Conservation (phyloP, 2,797 vertebrate species). For the Nasua narica region DNA sequence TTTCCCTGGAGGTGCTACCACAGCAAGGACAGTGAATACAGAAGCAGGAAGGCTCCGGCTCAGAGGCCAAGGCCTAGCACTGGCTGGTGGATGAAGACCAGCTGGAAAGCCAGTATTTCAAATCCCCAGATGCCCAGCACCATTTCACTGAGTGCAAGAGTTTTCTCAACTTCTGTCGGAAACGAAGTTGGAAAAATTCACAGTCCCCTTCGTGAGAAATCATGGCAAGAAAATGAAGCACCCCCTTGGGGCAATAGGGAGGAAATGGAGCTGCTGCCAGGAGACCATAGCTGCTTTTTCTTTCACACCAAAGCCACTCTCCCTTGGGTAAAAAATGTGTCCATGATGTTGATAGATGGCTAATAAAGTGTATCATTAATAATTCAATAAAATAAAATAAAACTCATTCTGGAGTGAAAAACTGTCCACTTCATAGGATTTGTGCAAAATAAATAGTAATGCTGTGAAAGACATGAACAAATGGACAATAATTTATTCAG, state of each 20-base stretch:
- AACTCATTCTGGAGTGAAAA: conserved; percentile 44
- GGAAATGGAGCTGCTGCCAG: not conserved
- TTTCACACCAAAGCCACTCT: not conserved
- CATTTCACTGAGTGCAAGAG: not conserved
- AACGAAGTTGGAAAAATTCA: conserved; percentile 44
- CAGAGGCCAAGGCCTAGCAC: not conserved
- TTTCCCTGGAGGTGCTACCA: conserved; percentile 35
- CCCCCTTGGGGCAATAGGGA: not conserved
- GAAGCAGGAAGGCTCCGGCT: not conserved
- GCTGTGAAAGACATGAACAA: not conserved
- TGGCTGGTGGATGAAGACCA: not conserved
- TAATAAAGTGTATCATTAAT: conserved; percentile 42
- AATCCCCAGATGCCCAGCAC: not conserved
- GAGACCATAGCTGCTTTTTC: not conserved
- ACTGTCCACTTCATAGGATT: not conserved
- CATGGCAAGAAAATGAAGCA: not conserved
- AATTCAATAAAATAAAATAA: conserved; percentile 57
- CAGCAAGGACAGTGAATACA: not conserved
- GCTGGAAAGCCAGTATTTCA: conserved; percentile 15
- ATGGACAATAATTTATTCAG: conserved; percentile 41
- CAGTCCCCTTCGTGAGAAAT: conserved; percentile 9
- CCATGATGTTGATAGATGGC: not conserved
- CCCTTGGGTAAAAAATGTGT: not conserved
- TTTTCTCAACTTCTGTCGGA: conserved; percentile 18
- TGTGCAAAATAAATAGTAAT: conserved; percentile 44